These are phyloP conservation scores for Halichondria panicea DNA, from an alignment of 37 sponge, comb jelly and placozoan genomes.

Conservation along the genomic window DNA sequence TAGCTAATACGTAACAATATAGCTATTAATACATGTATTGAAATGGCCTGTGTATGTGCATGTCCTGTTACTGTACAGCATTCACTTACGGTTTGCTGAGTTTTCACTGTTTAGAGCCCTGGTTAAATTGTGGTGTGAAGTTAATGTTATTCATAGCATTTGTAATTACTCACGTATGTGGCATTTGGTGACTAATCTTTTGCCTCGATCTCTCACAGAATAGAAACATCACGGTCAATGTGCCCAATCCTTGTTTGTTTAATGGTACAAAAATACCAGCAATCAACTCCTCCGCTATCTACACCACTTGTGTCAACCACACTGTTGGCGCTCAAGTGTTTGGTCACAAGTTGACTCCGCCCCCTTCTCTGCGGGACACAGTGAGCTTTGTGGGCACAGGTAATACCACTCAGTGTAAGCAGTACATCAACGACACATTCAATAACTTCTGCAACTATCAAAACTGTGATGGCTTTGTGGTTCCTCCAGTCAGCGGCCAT, in stretches of 20 bases:
- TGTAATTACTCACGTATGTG: too few species aligned
- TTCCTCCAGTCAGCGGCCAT: constrained; percentile 10
- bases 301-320: not conserved
- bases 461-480: not conserved
- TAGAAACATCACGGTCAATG: not conserved
- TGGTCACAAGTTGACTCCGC: constrained; percentile 1
- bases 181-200: too few species aligned
- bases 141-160: too few species aligned
- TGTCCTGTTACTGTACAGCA: not conserved
- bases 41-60: too few species aligned
- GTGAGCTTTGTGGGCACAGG: constrained; percentile 28
- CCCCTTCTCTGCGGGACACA: not conserved
- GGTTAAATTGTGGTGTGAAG: too few species aligned
- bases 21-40: too few species aligned
- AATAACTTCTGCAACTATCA: constrained; percentile 17
- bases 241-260: constrained; percentile 21
- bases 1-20: too few species aligned
- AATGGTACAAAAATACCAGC: not conserved
- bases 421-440: not conserved
- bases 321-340: not conserved
- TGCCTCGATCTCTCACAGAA: too few species aligned
- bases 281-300: not conserved
- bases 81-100: not conserved
- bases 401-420: constrained; percentile 5
- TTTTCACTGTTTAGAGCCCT: too few species aligned